Evolutionary conservation across 2,113 vertebrate genomes (phyloP), one percentile per base, ranked within the genome.

Genomic region (Poeciliopsis turrubarensis): DNA sequence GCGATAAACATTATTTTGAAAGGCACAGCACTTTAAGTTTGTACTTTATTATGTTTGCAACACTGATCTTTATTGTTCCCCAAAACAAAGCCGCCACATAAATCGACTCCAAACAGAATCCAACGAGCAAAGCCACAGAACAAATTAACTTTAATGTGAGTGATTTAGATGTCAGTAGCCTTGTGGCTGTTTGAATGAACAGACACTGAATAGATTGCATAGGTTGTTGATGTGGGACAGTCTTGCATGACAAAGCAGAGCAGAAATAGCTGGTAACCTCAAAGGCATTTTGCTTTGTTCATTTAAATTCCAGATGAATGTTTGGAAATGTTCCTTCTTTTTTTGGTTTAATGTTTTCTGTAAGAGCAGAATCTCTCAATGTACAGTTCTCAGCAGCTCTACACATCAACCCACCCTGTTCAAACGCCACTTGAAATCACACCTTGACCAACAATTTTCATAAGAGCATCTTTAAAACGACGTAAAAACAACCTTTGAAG

Each of bases 181-280:
- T 31, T 13, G 70, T 76, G 84, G 87, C 78, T 70, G 66, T 78
- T 81, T 78, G 67, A 78, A 68, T 66, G 27, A 81, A 86, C 83
- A 87, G 64, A 87, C 64, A 60, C 78, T 72, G 80, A 85, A 69
- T 75, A 84, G 86, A 91, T 93, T 93, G 91, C 92, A 92, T 92
- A 91, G 91, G 85, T 90, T 89, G 87, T 89, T 91, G 81, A 80
- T 83, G n/a, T 76, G 86, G 69, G 81, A 87, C 75, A 79, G 77
- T 87, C 75, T 83, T 82, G 79, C 78, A 71, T 65, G 72, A 81
- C 70, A 37, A 11, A 89, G 78, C 66, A 25, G 63, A 81, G 72
- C 80, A 74, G 74, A 84, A 84, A 82, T 41, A 84, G 47, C 61
- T 63, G 32, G 79, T 41, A 68, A 79, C 60, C 75, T 73, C 62